Evolutionary conservation across 1,140 invertebrate species (phyloP), one percentile per base, ranked within the genome.

Genomic region (Maconellicoccus hirsutus): DNA sequence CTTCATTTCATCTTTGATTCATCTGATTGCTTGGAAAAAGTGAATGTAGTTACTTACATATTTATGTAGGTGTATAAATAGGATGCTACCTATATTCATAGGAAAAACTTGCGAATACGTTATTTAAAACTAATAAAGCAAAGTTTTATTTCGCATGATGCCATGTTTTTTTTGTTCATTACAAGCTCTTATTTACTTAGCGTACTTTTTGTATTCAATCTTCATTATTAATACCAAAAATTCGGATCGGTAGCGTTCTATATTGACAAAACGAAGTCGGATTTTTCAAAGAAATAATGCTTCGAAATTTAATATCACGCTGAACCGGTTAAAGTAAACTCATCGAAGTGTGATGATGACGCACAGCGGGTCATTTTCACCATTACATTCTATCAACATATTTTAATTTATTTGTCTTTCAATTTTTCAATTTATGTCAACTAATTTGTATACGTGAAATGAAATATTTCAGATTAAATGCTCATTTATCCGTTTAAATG

Each of bases 331-430:
- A 52, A 52, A 52, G 42, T 19, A 16, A 52, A 16, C n/a, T 52
- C 42, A 52, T 52, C 42, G 6, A 52, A 52, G 42, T 52, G 42
- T 52, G 42, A 52, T 52, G 42, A 52, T 52, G n/a, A 52, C 42
- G n/a, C 42, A 16, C 42, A 52, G 42, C 42, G 42, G 42, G 42
- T 52, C 16, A 52, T 52, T 52, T 52, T 52, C 42, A 16, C n/a
- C 42, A 52, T 52, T 52, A 52, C 42, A 52, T 52, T 52, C 16
- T 52, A 2, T 14, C 10, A 16, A 19, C 42, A 52, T 52, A 2
- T 52, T 52, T 52, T 52, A 52, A 52, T 52, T 52, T 8, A 52
- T 52, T 52, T 52, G 42, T 52, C 42, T 6, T 16, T 52, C n/a
- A 52, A 52, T 52, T 52, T 52, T 52, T 52, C 42, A 52, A 52